Base-by-base conservation (phyloP, 2,888 invertebrate species). In the Beris chalybata region DNA sequence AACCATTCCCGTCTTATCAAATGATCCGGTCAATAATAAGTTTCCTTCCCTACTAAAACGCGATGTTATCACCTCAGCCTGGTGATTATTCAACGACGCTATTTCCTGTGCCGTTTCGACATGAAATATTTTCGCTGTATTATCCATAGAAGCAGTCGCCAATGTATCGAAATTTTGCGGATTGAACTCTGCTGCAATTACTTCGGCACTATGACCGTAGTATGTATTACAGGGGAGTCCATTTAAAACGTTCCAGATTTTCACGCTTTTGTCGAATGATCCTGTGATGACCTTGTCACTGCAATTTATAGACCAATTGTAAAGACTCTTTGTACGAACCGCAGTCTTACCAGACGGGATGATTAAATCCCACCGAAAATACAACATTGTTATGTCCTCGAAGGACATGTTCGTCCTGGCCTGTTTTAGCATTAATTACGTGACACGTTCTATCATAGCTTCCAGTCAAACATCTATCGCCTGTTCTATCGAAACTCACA, bases 361-460 rank as follows among this genome's bases (percentile, higher is more conserved):
- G 88, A 78, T 91, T 92, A 78, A 89, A 92, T 55, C 85, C 85
- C 47, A 92, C 91, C 9, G 90, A 86, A 79, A 90, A 92, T 9
- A 93, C 92, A 64, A 91, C 91, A 80, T 92, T 92, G 72, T 88
- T 86, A 74, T 93, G 93, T 15, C 91, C 91, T 43, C 85, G 80
- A 45, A 93, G 83, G 5, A 88, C 86, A 75, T 85, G 84, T 73
- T 89, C 78, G 77, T 91, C 89, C 68, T 82, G 83, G 50, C 90
- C 91, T 11, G 84, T 82, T 69, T 87, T 86, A 69, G 90, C 87
- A 78, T 89, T 85, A 88, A 92, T 91, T 65, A 93, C 83, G 78
- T 90, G 90, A 79, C 92, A 92, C 15, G 92, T 92, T 71, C 92
- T 84, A 78, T 93, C 93, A 77, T 92, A 93, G 78, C 92, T 92